phyloP scores from a whole-genome alignment of 2,113 vertebrate species.

The Sigmodon hispidus region DNA sequence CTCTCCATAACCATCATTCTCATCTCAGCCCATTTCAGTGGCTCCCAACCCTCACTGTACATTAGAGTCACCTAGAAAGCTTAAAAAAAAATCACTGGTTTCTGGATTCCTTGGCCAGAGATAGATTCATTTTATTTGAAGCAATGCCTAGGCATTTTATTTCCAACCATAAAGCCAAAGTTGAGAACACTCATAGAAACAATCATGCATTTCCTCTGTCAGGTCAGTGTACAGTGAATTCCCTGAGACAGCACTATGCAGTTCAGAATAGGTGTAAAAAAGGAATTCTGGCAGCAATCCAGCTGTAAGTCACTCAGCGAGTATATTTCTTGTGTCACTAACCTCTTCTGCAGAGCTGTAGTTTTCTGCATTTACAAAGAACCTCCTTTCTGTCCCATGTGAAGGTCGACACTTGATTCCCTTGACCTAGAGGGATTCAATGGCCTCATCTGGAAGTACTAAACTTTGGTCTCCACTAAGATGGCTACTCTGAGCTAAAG shows the following conservation, averaged over 20 bases:
- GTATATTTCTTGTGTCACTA: background rate
- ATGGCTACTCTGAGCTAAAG: background rate
- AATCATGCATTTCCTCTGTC: background rate
- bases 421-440: background rate
- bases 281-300: background rate
- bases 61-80: background rate
- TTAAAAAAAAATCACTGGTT: background rate
- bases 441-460: background rate
- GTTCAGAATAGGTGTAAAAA: slow-evolving; percentile 18
- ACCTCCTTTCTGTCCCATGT: background rate
- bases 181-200: background rate
- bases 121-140: slow-evolving; percentile 43
- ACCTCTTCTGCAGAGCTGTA: background rate
- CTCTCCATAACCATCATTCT: background rate
- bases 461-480: background rate
- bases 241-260: background rate
- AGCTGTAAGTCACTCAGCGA: background rate
- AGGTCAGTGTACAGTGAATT: background rate
- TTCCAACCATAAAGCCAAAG: slow-evolving; percentile 10
- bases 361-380: background rate
- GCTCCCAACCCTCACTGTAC: background rate
- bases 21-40: background rate
- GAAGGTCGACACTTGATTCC: background rate
- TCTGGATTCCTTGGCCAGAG: background rate
- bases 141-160: background rate